Percentiles rank a stretch among this genome's conserved stretches.
phyloP scores from a whole-genome alignment of 2,797 vertebrate species.

The Chloroceryle inda region DNA sequence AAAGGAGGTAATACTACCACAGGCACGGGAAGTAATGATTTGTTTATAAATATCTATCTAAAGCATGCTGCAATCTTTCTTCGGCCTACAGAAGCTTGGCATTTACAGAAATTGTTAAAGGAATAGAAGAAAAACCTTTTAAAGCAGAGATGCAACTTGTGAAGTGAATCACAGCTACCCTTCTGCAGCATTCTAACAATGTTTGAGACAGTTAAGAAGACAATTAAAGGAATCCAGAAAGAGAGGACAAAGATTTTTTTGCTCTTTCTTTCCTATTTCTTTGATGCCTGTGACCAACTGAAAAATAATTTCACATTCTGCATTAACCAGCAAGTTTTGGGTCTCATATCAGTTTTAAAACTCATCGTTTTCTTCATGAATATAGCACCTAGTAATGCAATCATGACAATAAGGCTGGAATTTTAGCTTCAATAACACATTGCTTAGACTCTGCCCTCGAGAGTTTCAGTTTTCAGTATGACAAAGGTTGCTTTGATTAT shows the following conservation, averaged over 20 bases:
- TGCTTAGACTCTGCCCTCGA: conserved; percentile 62
- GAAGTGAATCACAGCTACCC: neutral
- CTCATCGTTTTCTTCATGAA: conserved; percentile 31
- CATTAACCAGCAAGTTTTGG: conserved; percentile 17
- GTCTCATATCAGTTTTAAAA: conserved; percentile 43
- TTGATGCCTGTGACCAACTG: neutral
- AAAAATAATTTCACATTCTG: conserved; percentile 49
- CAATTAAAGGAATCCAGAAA: neutral
- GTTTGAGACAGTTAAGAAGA: neutral
- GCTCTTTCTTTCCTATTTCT: neutral
- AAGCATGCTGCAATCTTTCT: neutral
- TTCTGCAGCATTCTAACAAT: neutral
- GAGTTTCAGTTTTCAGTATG: conserved; percentile 44
- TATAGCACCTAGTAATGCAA: conserved; percentile 35
- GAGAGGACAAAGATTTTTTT: neutral
- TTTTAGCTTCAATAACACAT: conserved; percentile 50
- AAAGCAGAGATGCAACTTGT: neutral
- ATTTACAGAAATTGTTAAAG: neutral
- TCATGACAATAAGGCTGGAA: neutral
- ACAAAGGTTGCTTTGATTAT: conserved; percentile 67
- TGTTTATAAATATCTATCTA: neutral
- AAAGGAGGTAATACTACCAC: neutral
- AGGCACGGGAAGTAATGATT: neutral
- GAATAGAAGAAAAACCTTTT: neutral
- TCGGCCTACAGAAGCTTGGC: neutral